phyloP scores from a whole-genome alignment of 2,113 vertebrate genomes.

The Laterallus jamaicensis region DNA sequence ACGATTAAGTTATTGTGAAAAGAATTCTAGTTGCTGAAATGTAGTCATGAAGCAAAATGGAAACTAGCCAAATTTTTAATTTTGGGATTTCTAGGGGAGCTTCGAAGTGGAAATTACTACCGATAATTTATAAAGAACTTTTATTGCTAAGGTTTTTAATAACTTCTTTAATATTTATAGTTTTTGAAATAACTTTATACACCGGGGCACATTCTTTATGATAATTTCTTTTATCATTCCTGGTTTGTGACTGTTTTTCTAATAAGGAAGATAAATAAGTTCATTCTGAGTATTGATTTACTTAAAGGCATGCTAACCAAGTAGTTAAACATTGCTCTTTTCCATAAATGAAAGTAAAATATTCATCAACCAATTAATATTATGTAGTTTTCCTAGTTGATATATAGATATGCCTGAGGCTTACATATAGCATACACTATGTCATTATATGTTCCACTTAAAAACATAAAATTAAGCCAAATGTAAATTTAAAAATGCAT shows the following conservation, averaged over 20 bases:
- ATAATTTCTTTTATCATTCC: slow-evolving; percentile 29
- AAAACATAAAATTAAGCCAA: slow-evolving; percentile 24
- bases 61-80: not conserved
- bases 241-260: slow-evolving; percentile 27
- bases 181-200: slow-evolving; percentile 28
- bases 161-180: slow-evolving; percentile 53
- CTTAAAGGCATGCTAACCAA: slow-evolving; percentile 55
- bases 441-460: not conserved
- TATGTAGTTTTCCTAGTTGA: not conserved
- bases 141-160: slow-evolving; percentile 13
- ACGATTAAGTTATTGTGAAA: not conserved
- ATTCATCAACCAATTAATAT: slow-evolving; percentile 64
- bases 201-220: slow-evolving; percentile 20
- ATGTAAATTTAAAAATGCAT: slow-evolving; percentile 14
- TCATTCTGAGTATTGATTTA: slow-evolving; percentile 56
- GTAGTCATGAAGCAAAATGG: not conserved
- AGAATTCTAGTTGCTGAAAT: not conserved
- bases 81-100: not conserved
- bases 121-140: slow-evolving; percentile 18
- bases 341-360: slow-evolving; percentile 59
- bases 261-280: slow-evolving; percentile 48
- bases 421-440: slow-evolving; percentile 4
- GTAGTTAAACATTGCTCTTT: slow-evolving; percentile 58
- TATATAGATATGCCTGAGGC: not conserved
- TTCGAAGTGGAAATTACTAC: not conserved